Evolutionary conservation across 2,113 vertebrate species (phyloP), one percentile per base, ranked within the genome.

Genomic region (Polypterus bichir): DNA sequence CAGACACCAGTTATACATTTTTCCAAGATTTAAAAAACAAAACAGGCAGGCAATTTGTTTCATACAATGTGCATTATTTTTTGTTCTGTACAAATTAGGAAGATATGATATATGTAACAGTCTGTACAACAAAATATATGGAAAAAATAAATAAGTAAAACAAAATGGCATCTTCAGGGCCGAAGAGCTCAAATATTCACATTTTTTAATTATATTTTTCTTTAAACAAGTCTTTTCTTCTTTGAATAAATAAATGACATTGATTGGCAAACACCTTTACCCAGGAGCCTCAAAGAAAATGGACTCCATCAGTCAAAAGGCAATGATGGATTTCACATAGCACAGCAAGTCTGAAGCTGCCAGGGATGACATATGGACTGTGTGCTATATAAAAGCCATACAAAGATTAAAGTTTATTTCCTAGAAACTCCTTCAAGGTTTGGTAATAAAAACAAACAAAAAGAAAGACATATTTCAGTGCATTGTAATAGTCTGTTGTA

Each of bases 151-250:
- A 79, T 66, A 44, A 79, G 79, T 70, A 73, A 46, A 54, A 74
- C 67, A 81, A 82, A 74, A 80, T 82, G 86, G 84, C 86, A 86
- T 83, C 83, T 78, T 65, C 64, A 78, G 81, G 86, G 73, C 49
- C 71, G 79, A 74, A 66, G 72, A 81, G 77, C 81, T 71, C 74
- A 73, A 65, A 66, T 63, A 67, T 88, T 86, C 83, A 84, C 83
- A 82, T 86, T 27, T 27, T 86, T 79, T 71, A 66, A 77, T 68
- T 73, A 72, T 64, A 79, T 68, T 65, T 68, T 27, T 27, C 2
- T 27, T 64, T 69, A 68, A 72, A 65, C 71, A 59, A 57, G 57
- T 70, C 67, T 57, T 60, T 67, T 61, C 63, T 48, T 60, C 61
- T 5, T 11, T 5, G 44, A 55, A 55, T 65, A 74, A 64, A 27